A percentile compares a stretch with the other conserved stretches of the same genome.
These are phyloP conservation scores for Aporophyla nigra DNA, from an alignment of 2,888 invertebrate species.

Conservation along the genomic window DNA sequence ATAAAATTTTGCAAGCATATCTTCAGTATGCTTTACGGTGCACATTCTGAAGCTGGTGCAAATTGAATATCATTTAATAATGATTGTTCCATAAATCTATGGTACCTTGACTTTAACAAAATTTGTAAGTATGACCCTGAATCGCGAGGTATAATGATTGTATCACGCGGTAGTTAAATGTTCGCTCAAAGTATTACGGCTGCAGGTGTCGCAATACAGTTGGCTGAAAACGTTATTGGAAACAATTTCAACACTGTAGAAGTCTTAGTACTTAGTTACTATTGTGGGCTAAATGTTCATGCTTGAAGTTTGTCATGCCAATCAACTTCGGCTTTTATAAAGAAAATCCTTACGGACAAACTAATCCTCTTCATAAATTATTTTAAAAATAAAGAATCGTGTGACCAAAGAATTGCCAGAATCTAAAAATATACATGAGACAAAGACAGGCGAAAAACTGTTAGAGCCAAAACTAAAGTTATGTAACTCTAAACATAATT, in stretches of 20 bases:
- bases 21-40: neutral
- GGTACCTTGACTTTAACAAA: slow-evolving; percentile 38
- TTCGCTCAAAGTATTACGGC: slow-evolving; percentile 12
- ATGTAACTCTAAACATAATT: slow-evolving; percentile 35
- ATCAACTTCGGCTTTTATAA: neutral
- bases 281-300: neutral
- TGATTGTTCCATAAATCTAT: slow-evolving; percentile 9
- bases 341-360: neutral
- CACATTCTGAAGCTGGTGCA: neutral
- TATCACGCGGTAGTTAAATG: slow-evolving; percentile 38
- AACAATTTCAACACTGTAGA: slow-evolving; percentile 25
- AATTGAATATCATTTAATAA: neutral
- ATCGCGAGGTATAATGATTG: slow-evolving; percentile 42
- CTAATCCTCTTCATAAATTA: neutral
- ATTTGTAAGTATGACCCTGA: slow-evolving; percentile 44
- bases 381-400: neutral
- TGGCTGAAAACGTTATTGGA: slow-evolving; percentile 38
- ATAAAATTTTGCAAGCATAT: slow-evolving; percentile 1
- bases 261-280: neutral
- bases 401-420: slow-evolving; percentile 36
- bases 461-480: slow-evolving; percentile 41
- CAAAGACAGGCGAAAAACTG: slow-evolving; percentile 20
- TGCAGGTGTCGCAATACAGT: slow-evolving; percentile 43
- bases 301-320: neutral
- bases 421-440: slow-evolving; percentile 33